Evolutionary conservation across 2,888 invertebrate species (phyloP).

Genomic region (Matsumyia berberina): DNA sequence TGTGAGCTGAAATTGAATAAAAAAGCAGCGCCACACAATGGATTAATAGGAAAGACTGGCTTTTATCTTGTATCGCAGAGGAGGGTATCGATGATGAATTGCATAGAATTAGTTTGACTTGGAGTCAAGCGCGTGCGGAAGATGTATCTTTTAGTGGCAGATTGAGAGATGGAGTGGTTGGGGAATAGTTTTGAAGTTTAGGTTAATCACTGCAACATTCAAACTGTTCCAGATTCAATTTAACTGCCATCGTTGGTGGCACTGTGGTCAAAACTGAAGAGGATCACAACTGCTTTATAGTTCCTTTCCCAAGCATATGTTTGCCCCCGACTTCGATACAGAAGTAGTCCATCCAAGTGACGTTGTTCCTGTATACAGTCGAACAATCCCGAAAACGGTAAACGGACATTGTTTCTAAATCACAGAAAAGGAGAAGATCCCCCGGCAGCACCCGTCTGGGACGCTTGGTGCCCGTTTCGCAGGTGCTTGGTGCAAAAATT

Average conservation of each 20-base stretch:
- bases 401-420: constrained; percentile 34
- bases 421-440: constrained; percentile 2
- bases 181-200: neutral
- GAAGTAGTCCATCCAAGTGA: too few species aligned
- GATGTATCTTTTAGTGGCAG: neutral
- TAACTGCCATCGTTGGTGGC: too few species aligned
- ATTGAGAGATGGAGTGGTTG: neutral
- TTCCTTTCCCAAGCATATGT: too few species aligned
- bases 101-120: neutral
- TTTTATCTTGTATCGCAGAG: neutral
- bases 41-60: constrained; percentile 6
- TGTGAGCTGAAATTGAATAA: neutral
- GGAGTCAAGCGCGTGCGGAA: neutral
- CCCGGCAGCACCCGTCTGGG: neutral
- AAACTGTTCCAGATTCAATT: too few species aligned
- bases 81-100: constrained; percentile 10
- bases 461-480: neutral
- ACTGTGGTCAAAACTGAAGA: too few species aligned
- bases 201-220: too few species aligned
- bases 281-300: too few species aligned
- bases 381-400: constrained; percentile 22
- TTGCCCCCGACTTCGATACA: too few species aligned
- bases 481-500: constrained; percentile 40
- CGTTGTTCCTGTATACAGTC: constrained; percentile 1
- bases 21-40: neutral